These are phyloP conservation scores for Cotesia vestalis DNA, from an alignment of 1,140 invertebrate genomes.

Conservation along the genomic window DNA sequence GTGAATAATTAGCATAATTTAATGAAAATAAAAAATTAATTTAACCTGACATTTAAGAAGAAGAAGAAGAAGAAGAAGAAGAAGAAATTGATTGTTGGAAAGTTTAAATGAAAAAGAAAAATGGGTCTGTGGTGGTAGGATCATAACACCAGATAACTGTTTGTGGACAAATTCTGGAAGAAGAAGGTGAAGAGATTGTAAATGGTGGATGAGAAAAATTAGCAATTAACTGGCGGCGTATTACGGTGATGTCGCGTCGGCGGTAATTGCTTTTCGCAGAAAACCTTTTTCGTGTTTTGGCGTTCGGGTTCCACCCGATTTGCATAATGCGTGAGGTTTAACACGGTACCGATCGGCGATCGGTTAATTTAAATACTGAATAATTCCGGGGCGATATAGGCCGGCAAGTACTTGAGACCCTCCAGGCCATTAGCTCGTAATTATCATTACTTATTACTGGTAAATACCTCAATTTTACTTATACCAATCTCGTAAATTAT, in stretches of 20 bases:
- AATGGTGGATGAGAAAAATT: slow-evolving; percentile 30
- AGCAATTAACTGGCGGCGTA: slow-evolving; percentile 29
- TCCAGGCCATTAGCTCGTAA: slow-evolving; percentile 59
- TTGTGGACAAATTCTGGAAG: no score
- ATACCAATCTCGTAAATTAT: no score
- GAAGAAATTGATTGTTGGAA: no score
- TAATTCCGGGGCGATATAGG: slow-evolving; percentile 37
- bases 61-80: no score
- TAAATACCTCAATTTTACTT: slow-evolving; percentile 42
- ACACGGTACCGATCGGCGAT: slow-evolving; percentile 55
- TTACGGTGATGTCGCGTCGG: slow-evolving; percentile 55
- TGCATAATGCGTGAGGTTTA: slow-evolving; percentile 62
- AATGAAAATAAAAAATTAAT: no score
- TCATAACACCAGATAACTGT: no score
- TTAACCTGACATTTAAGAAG: no score
- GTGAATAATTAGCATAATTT: no score
- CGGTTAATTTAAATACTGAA: slow-evolving; percentile 64
- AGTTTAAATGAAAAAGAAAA: no score
- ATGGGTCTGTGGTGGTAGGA: no score
- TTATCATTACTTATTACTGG: slow-evolving; percentile 63
- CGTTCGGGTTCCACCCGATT: slow-evolving; percentile 44
- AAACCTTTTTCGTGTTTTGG: slow-evolving; percentile 60
- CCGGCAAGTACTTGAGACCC: slow-evolving; percentile 38
- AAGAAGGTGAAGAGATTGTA: no score
- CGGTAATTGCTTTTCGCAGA: slow-evolving; percentile 62